These are phyloP conservation scores for Gobio gobio DNA, from an alignment of 2,113 vertebrate genomes.

Conservation along the genomic window DNA sequence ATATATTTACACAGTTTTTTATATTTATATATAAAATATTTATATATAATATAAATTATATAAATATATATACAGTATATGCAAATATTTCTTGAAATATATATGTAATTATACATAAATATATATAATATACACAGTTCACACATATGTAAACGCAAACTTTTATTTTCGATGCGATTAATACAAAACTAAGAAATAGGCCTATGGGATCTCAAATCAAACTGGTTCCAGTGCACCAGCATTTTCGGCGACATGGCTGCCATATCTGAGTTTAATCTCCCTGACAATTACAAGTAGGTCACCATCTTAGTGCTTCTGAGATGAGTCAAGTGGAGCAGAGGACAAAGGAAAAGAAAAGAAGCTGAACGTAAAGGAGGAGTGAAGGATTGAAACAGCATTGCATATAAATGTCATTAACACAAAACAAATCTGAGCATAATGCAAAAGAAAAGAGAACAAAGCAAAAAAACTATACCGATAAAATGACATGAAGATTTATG, in stretches of 20 bases:
- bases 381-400: not conserved
- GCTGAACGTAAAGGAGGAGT: not conserved
- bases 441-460: not conserved
- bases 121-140: too few species aligned
- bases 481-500: not conserved
- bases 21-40: too few species aligned
- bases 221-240: not conserved
- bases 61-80: too few species aligned
- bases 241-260: constrained; percentile 20
- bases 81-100: too few species aligned
- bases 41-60: too few species aligned
- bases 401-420: not conserved
- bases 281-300: constrained; percentile 52
- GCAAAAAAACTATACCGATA: not conserved
- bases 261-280: constrained; percentile 41
- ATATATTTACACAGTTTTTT: too few species aligned
- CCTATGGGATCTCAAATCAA: not conserved
- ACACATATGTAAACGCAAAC: too few species aligned
- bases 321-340: constrained; percentile 10
- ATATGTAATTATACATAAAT: too few species aligned
- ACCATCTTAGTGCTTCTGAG: constrained; percentile 39
- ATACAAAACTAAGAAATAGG: not conserved
- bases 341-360: constrained; percentile 8
- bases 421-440: not conserved
- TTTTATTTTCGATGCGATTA: too few species aligned